A percentile compares a stretch with the other conserved stretches of the same genome.
These are phyloP conservation scores for Tridacna crocea DNA, from an alignment of 2,888 invertebrate genomes.

Conservation along the genomic window DNA sequence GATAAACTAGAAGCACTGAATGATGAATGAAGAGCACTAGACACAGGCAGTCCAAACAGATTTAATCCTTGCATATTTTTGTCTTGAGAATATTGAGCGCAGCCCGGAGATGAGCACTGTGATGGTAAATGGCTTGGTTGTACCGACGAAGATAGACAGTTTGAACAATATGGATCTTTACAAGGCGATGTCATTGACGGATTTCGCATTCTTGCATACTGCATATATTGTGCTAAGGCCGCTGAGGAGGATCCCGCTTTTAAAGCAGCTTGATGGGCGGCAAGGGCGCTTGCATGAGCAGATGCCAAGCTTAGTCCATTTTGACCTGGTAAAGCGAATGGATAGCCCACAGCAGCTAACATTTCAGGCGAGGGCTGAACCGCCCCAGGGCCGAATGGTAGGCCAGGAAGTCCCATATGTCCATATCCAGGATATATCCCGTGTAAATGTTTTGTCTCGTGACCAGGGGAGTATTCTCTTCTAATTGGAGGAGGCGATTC, in stretches of 20 bases:
- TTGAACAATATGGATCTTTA: conserved; percentile 97
- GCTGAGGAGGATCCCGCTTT: conserved; percentile 59
- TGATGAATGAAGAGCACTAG: conserved; percentile 57
- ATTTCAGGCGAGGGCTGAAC: conserved; percentile 58
- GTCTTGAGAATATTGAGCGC: conserved; percentile 97
- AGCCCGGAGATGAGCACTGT: conserved; percentile 94
- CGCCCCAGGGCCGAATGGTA: conserved; percentile 46
- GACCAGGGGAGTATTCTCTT: conserved; percentile 50
- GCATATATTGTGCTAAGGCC: conserved; percentile 85
- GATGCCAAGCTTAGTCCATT: conserved; percentile 59
- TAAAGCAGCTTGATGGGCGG: conserved; percentile 64
- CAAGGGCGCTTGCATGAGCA: conserved; percentile 65
- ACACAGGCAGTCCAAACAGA: conserved; percentile 66
- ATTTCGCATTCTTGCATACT: conserved; percentile 95
- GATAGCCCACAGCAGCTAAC: conserved; percentile 60
- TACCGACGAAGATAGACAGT: conserved; percentile 93
- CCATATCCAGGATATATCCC: conserved; percentile 64
- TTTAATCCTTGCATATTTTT: conserved; percentile 75
- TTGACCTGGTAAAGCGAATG: conserved; percentile 58
- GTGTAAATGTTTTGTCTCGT: conserved; percentile 52
- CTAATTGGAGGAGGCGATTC: conserved; percentile 51
- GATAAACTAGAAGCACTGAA: conserved; percentile 57
- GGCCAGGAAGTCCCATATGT: conserved; percentile 48
- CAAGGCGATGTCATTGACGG: conserved; percentile 93
- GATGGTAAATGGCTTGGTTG: conserved; percentile 87